These are phyloP conservation scores for Antedon bifida DNA, from an alignment of 35 echinoderm and acorn worm genomes.

Conservation along the genomic window DNA sequence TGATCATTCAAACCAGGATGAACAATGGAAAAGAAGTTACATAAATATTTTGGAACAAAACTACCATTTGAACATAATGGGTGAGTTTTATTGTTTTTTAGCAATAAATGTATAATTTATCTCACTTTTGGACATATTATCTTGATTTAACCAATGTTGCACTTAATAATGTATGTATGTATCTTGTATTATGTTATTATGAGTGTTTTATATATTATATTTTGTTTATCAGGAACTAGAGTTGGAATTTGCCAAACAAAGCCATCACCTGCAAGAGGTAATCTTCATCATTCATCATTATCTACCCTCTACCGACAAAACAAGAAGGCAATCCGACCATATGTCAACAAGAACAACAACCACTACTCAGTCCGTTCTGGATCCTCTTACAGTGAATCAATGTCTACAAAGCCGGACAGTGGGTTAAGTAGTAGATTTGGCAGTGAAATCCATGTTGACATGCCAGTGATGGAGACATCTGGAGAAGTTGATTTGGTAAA, in stretches of 20 bases:
- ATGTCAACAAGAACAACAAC: neutral
- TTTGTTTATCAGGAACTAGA: neutral
- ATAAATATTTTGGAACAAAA: neutral
- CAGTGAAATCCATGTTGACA: neutral
- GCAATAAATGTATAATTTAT: neutral
- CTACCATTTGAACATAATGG: neutral
- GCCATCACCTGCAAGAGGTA: neutral
- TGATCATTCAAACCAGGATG: neutral
- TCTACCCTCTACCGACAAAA: neutral
- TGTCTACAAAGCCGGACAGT: neutral
- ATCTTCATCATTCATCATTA: neutral
- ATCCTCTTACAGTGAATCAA: neutral
- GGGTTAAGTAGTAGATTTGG: neutral
- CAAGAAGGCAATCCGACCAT: neutral
- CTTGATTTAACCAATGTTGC: too few relatives aligned
- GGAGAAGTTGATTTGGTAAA: neutral
- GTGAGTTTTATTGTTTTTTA: neutral
- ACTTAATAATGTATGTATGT: too few relatives aligned
- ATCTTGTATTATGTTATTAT: too few relatives aligned
- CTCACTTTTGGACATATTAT: neutral
- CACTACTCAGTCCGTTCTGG: neutral
- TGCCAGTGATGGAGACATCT: neutral
- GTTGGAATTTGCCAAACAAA: neutral
- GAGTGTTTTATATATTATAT: too few relatives aligned
- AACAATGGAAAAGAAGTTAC: neutral